Evolutionary conservation across 2,113 vertebrate species (phyloP).

Genomic region (Platanista minor): DNA sequence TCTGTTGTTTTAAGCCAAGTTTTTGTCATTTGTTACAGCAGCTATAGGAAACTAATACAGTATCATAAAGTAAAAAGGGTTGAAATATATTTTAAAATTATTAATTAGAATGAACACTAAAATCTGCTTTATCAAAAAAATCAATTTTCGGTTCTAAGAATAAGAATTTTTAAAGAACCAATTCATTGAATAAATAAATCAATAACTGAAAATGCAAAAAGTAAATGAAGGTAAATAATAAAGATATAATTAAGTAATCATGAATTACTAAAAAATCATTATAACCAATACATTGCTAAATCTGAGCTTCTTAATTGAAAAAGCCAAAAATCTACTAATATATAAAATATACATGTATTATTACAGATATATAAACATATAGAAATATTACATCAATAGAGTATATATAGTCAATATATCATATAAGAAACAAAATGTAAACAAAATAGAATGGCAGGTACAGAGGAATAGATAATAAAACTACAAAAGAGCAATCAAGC

Average conservation of each 20-base stretch:
- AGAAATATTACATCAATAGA: background rate
- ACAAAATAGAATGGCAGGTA: background rate
- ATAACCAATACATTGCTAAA: background rate
- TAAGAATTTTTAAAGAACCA: background rate
- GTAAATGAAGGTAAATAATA: background rate
- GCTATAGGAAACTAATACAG: background rate
- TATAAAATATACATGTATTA: background rate
- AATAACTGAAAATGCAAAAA: background rate
- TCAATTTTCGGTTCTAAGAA: background rate
- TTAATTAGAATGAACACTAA: background rate
- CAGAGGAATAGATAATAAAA: background rate
- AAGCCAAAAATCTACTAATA: background rate
- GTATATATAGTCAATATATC: background rate
- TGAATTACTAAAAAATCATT: background rate
- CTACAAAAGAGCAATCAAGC: background rate
- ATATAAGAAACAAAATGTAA: background rate
- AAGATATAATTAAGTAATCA: background rate
- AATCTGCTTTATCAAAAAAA: background rate
- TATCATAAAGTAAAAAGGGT: background rate
- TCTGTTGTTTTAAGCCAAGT: background rate
- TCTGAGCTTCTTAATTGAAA: background rate
- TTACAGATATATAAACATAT: background rate
- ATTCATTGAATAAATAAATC: background rate
- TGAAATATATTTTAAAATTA: background rate
- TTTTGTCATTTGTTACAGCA: background rate